Conservation (phyloP, 2,797 vertebrate species). For the Dipus sagitta region DNA sequence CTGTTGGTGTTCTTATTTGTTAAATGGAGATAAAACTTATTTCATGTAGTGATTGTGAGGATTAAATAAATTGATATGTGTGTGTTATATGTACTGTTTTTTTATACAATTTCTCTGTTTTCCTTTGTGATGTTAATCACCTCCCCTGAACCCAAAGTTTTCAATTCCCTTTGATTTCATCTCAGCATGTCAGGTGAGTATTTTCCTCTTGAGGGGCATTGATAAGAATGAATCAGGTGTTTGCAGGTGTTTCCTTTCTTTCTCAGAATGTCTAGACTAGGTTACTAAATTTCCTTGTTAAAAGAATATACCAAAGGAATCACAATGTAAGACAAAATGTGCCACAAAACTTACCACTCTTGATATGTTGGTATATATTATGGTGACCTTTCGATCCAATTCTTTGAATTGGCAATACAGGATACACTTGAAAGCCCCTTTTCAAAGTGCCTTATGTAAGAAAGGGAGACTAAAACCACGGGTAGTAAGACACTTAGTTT, state of each 20-base stretch:
- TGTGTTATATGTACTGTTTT: background rate
- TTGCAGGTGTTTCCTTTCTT: background rate
- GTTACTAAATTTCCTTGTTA: background rate
- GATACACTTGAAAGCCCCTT: background rate
- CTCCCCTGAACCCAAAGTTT: too few relatives aligned
- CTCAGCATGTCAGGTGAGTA: background rate
- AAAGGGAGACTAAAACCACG: background rate
- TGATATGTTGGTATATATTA: background rate
- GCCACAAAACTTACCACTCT: background rate
- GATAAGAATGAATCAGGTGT: background rate
- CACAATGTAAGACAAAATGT: background rate
- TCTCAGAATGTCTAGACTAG: background rate
- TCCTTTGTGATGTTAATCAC: background rate
- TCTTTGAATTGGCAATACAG: background rate
- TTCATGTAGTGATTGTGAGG: background rate
- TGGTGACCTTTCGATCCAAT: too few relatives aligned
- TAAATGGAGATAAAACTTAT: background rate
- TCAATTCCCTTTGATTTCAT: slow-evolving; percentile 14
- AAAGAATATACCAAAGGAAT: background rate
- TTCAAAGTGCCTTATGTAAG: background rate
- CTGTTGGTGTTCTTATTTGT: background rate
- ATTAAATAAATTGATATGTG: background rate
- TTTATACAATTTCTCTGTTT: background rate
- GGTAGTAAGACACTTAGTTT: background rate
- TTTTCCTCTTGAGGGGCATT: background rate